Base-by-base conservation (phyloP, 1,140 invertebrate genomes). In the Laodelphax striatellus region DNA sequence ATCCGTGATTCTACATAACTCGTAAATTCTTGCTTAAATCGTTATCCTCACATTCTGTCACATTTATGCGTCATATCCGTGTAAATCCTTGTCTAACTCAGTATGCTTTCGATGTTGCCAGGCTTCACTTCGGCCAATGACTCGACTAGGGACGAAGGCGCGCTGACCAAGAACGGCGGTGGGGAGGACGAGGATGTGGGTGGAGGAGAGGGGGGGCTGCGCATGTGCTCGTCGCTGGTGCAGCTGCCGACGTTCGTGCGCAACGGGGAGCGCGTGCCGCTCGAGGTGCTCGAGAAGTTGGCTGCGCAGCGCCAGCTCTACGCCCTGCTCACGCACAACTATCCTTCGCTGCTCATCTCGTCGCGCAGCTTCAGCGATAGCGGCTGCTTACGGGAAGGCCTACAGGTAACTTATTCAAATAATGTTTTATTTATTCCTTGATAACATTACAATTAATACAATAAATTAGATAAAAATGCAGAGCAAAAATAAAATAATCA, bases 211-310 rank as follows among this genome's bases (percentile, higher is more conserved):
- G 38, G 38, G 24, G n/a, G 31, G 19, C 50, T 19, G 38, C 31
- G 56, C 11, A 54, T 57, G 13, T 91, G 83, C 65, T 86, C 82
- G 63, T 92, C 88, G 11, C 73, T 92, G 61, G 82, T 92, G 6
- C 87, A 85, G 67, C 71, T 93, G 43, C 90, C 90, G 0, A 92
- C 90, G 0, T 93, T 85, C 65, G 80, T 92, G 38, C 82, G 80
- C 44, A 85, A 86, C 65, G 85, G 85, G 0, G 87, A 90, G 69
- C 83, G 81, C 59, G 68, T 69, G 1, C 63, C 64, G 11, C 43
- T 66, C 14, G 62, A 67, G 59, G 85, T 88, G 5, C 73, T 89
- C 54, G 86, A 88, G 68, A 71, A 84, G 42, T 74, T 90, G 66
- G 84, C 84, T 8, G 81, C 81, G 8, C 78, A 81, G 53, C 83